Evolutionary conservation across 2,888 invertebrate species (phyloP), one percentile per base, ranked within the genome.

Genomic region (Thera britannica): DNA sequence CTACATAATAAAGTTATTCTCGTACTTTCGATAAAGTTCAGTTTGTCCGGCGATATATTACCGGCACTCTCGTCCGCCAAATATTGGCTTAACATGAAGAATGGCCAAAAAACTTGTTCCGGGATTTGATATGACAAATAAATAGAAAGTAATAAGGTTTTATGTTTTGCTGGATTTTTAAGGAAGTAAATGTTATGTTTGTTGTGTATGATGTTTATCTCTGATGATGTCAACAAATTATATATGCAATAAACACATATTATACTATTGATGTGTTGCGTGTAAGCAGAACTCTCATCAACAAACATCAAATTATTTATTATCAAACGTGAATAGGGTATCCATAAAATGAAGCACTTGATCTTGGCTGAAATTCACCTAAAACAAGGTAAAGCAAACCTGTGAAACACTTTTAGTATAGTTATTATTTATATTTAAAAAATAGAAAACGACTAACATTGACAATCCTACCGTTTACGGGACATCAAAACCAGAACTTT

Each of bases 1-100:
- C 87, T 92, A 90, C 90, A 90, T 94, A 94, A 94, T 93, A 94
- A 93, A 93, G 92, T 94, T 92, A 93, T 93, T 93, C 90, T 83
- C 90, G 86, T 90, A 89, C 92, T 92, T 93, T 91, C 93, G 94
- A 93, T 93, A 93, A 92, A 94, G 90, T 93, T 89, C 88, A 91
- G 89, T 93, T 92, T 92, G 89, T 86, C 87, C 88, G 86, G 84
- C 91, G 80, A 93, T 94, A 93, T 93, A 93, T 93, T 93, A 93
- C 89, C 87, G 85, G 89, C 85, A 84, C 90, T 87, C 88, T 78
- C 44, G 44, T 46, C 86, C 81, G 86, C 86, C 90, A 92, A 93
- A 93, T 92, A 93, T 93, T 92, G 90, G 92, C 92, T 92, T 92
- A 92, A 92, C 91, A 90, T 92, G 89, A 90, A 83, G 85, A 90